phyloP scores from a whole-genome alignment of 64 coral and sea anemone species.

The Platygyra sinensis region DNA sequence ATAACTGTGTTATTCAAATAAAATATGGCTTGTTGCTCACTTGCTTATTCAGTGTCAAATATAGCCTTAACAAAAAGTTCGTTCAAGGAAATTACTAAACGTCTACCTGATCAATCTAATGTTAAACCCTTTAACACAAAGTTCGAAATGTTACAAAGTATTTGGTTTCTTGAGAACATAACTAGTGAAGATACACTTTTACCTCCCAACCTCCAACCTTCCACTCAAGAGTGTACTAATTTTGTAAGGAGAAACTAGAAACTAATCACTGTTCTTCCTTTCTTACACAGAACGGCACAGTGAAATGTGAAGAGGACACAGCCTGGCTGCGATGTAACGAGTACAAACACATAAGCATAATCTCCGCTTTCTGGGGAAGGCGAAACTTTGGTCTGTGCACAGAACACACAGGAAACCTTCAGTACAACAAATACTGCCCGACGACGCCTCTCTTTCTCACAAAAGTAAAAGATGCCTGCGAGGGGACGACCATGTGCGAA shows the following conservation, averaged over 20 bases:
- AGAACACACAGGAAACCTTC: conserved; percentile 90
- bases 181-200: too few species aligned
- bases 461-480: conserved; percentile 99
- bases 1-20: too few species aligned
- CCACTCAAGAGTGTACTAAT: too few species aligned
- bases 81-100: too few species aligned
- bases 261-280: neutral
- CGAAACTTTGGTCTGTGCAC: conserved; percentile 99
- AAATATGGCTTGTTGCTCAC: too few species aligned
- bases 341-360: conserved; percentile 99
- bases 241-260: neutral
- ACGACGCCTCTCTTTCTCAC: conserved; percentile 90
- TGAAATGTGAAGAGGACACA: conserved; percentile 99
- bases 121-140: too few species aligned
- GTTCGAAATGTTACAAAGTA: too few species aligned
- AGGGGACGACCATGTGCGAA: conserved; percentile 99
- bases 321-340: conserved; percentile 99
- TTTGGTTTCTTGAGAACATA: too few species aligned
- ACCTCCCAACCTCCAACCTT: too few species aligned
- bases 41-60: too few species aligned
- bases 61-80: too few species aligned
- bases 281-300: conserved; percentile 89
- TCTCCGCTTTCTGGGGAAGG: conserved; percentile 99
- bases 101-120: too few species aligned
- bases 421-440: conserved; percentile 84